Percentiles rank a stretch among this genome's conserved stretches.
Conservation (phyloP, 2,797 vertebrate species). For the Ctenopoma kingsleyae region DNA sequence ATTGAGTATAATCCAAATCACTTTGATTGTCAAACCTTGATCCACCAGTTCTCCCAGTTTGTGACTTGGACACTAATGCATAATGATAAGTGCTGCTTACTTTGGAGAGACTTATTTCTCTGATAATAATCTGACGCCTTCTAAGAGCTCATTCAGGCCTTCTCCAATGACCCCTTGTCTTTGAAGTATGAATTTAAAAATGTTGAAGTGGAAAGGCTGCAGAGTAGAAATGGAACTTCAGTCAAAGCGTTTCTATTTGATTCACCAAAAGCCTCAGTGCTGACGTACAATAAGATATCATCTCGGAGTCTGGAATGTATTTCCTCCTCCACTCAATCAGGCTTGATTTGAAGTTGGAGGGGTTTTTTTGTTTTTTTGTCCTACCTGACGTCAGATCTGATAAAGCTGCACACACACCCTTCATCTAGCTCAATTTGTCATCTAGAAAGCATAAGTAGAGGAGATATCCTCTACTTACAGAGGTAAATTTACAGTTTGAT, state of each 20-base stretch:
- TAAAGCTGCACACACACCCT: constrained; percentile 62
- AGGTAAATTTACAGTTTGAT: constrained; percentile 36
- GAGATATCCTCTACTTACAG: constrained; percentile 33
- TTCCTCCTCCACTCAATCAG: constrained; percentile 69
- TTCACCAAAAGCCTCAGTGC: constrained; percentile 54
- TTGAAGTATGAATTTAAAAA: constrained; percentile 71
- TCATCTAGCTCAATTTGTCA: constrained; percentile 66
- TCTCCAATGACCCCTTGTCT: constrained; percentile 64
- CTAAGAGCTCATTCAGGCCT: constrained; percentile 58
- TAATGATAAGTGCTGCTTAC: constrained; percentile 55
- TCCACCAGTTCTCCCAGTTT: constrained; percentile 13
- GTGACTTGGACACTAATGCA: constrained; percentile 53
- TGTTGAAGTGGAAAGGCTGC: constrained; percentile 47
- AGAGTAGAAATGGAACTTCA: constrained; percentile 60
- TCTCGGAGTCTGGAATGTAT: constrained; percentile 76
- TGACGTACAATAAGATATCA: constrained; percentile 73
- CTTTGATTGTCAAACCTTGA: constrained; percentile 38
- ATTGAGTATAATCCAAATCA: constrained; percentile 15
- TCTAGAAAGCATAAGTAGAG: constrained; percentile 42
- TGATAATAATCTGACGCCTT: constrained; percentile 68
- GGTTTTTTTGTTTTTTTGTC: constrained; percentile 37
- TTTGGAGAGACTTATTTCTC: constrained; percentile 56
- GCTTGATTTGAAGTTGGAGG: constrained; percentile 67
- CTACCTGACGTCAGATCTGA: constrained; percentile 78
- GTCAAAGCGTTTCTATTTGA: constrained; percentile 69